Evolutionary conservation across 2,888 invertebrate genomes (phyloP), one percentile per base, ranked within the genome.

Genomic region (Nomada fabriciana): DNA sequence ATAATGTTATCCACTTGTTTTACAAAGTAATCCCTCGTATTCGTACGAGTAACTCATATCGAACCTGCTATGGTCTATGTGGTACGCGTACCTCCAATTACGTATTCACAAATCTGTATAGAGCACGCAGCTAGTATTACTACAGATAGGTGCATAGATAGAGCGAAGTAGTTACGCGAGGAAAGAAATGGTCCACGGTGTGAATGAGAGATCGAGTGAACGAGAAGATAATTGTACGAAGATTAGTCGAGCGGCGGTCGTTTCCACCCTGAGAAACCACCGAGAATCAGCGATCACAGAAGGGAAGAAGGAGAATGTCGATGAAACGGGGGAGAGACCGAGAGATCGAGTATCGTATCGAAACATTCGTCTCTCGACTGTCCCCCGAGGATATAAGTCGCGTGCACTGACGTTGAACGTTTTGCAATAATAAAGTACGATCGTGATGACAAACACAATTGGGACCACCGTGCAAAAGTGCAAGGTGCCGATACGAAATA

Each of bases 391-490:
- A 25, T 47, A 2, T 29, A 47, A 29, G 36, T 36, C 36, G 36
- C 50, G 53, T 55, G 43, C 18, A 55, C 20, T 61, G 68, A 72
- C 20, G 53, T 73, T 68, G 36, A 76, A 65, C 57, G 59, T 74
- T 69, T 69, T 23, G 63, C 71, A 73, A 78, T 76, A 63, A 82
- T n/a, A 5, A 73, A 43, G 43, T 11, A 52, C 29, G 77, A 78
- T 64, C 76, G 84, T 60, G 79, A 72, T 52, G 72, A 74, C 52
- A 25, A 80, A 74, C 73, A 55, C 74, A 79, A 81, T 80, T 79
- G 87, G 87, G 87, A 87, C 87, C 86, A 87, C 85, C 86, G 81
- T 87, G 86, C 86, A 76, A 29, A 78, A 67, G 85, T 81, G 86
- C 79, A 81, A 76, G 83, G 86, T 86, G 85, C 73, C 68, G 72